A percentile compares a stretch with the other conserved stretches of the same genome.
Evolutionary conservation across 2,888 invertebrate species (phyloP).

Genomic region (Chironomus riparius): DNA sequence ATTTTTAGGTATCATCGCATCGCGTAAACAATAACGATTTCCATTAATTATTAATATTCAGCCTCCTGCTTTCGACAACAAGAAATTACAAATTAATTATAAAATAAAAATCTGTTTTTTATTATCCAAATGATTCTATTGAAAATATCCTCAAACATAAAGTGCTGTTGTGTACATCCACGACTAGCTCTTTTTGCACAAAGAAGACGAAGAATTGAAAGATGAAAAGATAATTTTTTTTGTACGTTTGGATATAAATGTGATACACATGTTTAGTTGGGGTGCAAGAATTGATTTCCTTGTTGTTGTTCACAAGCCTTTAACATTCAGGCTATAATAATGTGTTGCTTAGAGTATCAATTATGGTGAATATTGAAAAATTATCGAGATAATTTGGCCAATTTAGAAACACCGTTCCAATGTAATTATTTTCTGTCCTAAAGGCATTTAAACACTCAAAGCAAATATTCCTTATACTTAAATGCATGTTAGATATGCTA

Average conservation of each 20-base stretch:
- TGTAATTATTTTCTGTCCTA: background rate
- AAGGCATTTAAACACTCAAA: background rate
- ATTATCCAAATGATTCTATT: conserved; percentile 8
- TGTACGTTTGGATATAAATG: background rate
- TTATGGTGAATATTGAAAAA: conserved; percentile 7
- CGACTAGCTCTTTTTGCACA: too few species aligned
- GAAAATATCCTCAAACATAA: background rate
- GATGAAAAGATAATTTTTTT: background rate
- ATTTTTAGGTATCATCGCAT: background rate
- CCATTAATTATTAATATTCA: conserved; percentile 23
- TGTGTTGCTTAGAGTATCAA: conserved; percentile 1
- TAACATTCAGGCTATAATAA: background rate
- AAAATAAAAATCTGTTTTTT: conserved; percentile 24
- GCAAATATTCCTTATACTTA: background rate
- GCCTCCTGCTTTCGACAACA: conserved; percentile 21
- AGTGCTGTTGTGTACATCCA: background rate
- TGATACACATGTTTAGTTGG: background rate
- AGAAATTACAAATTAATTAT: conserved; percentile 26
- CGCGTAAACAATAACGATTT: conserved; percentile 7
- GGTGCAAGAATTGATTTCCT: background rate
- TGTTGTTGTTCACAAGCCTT: background rate
- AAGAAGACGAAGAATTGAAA: background rate
- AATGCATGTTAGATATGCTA: background rate
- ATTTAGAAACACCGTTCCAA: conserved; percentile 1
- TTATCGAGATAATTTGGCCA: conserved; percentile 8